Evolutionary conservation across 2,113 vertebrate species (phyloP), one percentile per base, ranked within the genome.

Genomic region (Nibea coibor): DNA sequence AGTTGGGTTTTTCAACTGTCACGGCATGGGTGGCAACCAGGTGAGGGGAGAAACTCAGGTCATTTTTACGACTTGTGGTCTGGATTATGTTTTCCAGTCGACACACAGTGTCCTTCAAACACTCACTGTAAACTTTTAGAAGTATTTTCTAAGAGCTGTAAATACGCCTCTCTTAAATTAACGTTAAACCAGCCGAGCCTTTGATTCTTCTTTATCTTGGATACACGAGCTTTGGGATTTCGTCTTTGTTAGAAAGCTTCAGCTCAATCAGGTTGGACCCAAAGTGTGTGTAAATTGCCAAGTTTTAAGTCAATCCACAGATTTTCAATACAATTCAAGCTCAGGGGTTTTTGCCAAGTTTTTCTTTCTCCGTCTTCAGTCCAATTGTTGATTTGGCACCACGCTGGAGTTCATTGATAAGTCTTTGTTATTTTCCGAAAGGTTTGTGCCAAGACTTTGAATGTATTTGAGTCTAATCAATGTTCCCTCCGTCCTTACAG

Each of bases 1-100:
- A 94, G 98, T 99, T 15, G 98, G 98, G 59, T 99, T 99, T 69
- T 99, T 99, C 95, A 99, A 99, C 95, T 99, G 98, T 80, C 98
- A 99, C 0, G 97, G 98, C 72, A 99, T 99, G 98, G 98, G 98
- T 65, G 98, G 98, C 72, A 99, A 99, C 88, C 98, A 99, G 97
- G 98, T 99, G 94, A 95, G 84, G 17, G 1, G 17, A 57, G 26
- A 42, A 56, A 20, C 3, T 68, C 2, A 24, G 26, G 0, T 2
- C 3, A 42, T 42, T 42, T 39, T 19, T 53, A 31, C 17, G 22
- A 9, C 10, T 35, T 64, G 20, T 79, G 3, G 14, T 47, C 22
- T 53, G 16, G 1, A 50, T 45, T 8, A 47, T 28, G 6, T 10
- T 42, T 28, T 54, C 31, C 15, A 45, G 15, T n/a, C 20, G 10